phyloP scores from a whole-genome alignment of 2,113 vertebrate species.

The Microcebus ravelobensis region DNA sequence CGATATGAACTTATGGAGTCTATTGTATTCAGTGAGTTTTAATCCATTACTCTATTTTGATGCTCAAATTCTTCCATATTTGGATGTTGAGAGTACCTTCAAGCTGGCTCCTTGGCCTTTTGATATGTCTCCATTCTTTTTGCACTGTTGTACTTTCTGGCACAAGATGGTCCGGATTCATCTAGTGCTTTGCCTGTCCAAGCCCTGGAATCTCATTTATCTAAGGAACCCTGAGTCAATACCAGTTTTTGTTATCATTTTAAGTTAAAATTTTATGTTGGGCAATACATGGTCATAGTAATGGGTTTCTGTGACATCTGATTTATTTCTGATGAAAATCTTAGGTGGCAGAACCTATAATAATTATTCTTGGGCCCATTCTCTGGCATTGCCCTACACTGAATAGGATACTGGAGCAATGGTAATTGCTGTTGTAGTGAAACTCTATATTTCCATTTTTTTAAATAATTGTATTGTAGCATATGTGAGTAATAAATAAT shows the following conservation, averaged over 20 bases:
- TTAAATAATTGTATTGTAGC: not conserved
- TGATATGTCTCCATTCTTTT: not conserved
- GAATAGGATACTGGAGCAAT: not conserved
- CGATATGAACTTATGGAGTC: not conserved
- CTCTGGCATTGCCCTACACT: not conserved
- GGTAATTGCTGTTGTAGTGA: not conserved
- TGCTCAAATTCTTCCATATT: not conserved
- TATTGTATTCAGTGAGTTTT: not conserved
- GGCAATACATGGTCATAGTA: not conserved
- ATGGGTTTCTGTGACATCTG: not conserved
- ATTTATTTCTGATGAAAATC: slow-evolving; percentile 11
- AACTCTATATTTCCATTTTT: not conserved
- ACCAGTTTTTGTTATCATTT: not conserved
- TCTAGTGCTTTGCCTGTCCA: not conserved
- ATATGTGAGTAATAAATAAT: not conserved
- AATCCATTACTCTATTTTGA: not conserved
- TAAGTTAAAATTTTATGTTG: not conserved
- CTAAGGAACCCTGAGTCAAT: not conserved
- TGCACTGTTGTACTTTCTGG: not conserved
- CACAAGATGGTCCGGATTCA: not conserved
- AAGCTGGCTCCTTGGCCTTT: not conserved
- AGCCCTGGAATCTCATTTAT: not conserved
- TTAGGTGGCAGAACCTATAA: not conserved
- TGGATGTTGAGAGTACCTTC: not conserved
- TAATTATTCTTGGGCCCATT: not conserved